Evolutionary conservation across 1,140 invertebrate genomes (phyloP), one percentile per base, ranked within the genome.

Genomic region (Drosophila repletoides): DNA sequence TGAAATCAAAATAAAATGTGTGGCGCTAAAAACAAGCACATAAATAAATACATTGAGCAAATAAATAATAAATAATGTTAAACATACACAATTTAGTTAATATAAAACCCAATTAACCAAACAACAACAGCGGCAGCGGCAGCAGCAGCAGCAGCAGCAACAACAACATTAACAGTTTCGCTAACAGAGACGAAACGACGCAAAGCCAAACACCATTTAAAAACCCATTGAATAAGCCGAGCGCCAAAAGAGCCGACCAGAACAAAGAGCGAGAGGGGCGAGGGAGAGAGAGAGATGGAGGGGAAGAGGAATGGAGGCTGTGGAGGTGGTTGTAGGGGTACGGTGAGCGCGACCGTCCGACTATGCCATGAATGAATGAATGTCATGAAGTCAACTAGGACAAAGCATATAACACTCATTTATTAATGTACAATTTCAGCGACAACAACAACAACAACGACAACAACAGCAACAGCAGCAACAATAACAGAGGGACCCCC

Each of bases 381-480:
- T 83, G 79, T 79, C 79, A 84, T 83, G 79, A 84, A 84, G 79
- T 84, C 79, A 83, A 83, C 79, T 84, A 84, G 77, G 79, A 86
- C 80, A 84, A 84, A 84, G 79, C 74, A 71, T 68, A 84, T 86
- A 84, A 79, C 79, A 86, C 79, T 84, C 79, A 84, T 84, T 84
- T 84, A 84, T 84, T 84, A 84, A 84, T 84, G 79, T 79, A 75
- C 74, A 76, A 74, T 79, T 79, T 79, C 55, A 69, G 26, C 46
- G 72, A 49, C 64, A 72, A 49, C 48, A 60, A 12, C 14, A 31
- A 29, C 46, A 40, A 22, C 10, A 41, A 17, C 36, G 6, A 15
- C 28, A n/a, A 15, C 14, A 28, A 31, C 36, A 69, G 28, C 33
- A 7, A 14, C 12, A n/a, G n/a, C n/a, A n/a, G n/a, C n/a, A 49